Evolutionary conservation across 2,797 vertebrate species (phyloP), one percentile per base, ranked within the genome.

Genomic region (Acanthornis magna): DNA sequence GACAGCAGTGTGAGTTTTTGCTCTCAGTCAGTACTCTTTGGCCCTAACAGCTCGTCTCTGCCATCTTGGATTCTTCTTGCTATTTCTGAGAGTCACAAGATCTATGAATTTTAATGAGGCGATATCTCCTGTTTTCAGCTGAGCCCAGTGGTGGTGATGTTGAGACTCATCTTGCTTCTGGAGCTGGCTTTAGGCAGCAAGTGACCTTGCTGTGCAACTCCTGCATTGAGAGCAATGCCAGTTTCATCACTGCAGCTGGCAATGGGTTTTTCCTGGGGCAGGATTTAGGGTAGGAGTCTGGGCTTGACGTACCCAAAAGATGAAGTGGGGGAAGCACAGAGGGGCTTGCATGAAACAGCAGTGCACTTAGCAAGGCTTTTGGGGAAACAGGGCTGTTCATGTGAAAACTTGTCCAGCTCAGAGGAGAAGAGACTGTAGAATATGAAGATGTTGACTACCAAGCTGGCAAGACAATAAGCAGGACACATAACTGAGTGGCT

Each of bases 91-190:
- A 93, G 79, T 80, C 8, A 8, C 72, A 94, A 91, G 90, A 67
- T 92, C 89, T 67, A 94, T 94, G 93, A 95, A 94, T 97, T 95
- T 93, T 96, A 92, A 96, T 97, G 93, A 92, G 77, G 82, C 58
- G 81, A 21, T 89, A 78, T 92, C 75, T 82, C 62, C 86, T 91
- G 88, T 88, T 94, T 91, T 94, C 84, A 89, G 88, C 89, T 85
- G 68, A 89, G 81, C 50, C 50, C 57, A 80, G 1, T 54, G 67
- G 53, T 76, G 57, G 42, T 47, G 61, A 57, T 76, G 61, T 67
- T 1, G 3, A 91, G 61, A 87, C 11, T 72, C 86, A 80, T 85
- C 57, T 88, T 93, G 75, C 50, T 85, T 92, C 36, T 57, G 26
- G 54, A 80, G 50, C 67, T 76, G 71, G 53, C 74, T 84, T 85